Evolutionary conservation across 2,797 vertebrate species (phyloP).

Genomic region (Sandelia bainsii): DNA sequence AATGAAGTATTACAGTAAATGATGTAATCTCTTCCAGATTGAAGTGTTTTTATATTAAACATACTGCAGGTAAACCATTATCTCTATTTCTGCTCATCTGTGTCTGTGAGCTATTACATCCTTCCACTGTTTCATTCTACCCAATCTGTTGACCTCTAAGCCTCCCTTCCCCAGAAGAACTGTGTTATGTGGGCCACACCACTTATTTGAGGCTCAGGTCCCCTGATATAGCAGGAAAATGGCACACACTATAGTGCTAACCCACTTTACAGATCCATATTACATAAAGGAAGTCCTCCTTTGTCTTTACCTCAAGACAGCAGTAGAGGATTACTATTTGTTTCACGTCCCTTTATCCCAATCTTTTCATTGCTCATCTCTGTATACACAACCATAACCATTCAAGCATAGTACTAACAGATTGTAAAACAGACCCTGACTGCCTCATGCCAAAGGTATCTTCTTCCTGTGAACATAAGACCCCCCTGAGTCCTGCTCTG

Average conservation of each 20-base stretch:
- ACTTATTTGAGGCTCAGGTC: constrained; percentile 53
- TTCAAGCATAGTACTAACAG: constrained; percentile 8
- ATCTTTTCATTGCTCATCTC: constrained; percentile 27
- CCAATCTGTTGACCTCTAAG: constrained; percentile 43
- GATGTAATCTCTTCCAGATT: constrained; percentile 16
- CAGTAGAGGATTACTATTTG: constrained; percentile 38
- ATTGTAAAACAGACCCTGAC: constrained; percentile 27
- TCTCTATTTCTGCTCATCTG: neutral
- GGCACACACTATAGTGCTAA: constrained; percentile 42
- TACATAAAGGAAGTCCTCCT: constrained; percentile 36
- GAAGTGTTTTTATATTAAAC: constrained; percentile 14
- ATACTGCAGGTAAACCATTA: constrained; percentile 20
- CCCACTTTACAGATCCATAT: constrained; percentile 74
- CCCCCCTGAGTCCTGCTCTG: constrained; percentile 44
- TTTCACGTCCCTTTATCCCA: constrained; percentile 37
- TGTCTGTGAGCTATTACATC: constrained; percentile 25
- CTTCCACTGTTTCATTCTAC: constrained; percentile 38
- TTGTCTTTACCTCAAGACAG: constrained; percentile 44
- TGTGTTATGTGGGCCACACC: constrained; percentile 64
- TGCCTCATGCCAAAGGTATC: constrained; percentile 67
- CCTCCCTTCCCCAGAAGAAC: constrained; percentile 51
- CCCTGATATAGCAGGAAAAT: constrained; percentile 61
- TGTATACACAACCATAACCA: constrained; percentile 19
- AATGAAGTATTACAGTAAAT: neutral
- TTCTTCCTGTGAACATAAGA: constrained; percentile 55